These are phyloP conservation scores for Neogale vison DNA, from an alignment of 2,113 vertebrate species.

Conservation along the genomic window DNA sequence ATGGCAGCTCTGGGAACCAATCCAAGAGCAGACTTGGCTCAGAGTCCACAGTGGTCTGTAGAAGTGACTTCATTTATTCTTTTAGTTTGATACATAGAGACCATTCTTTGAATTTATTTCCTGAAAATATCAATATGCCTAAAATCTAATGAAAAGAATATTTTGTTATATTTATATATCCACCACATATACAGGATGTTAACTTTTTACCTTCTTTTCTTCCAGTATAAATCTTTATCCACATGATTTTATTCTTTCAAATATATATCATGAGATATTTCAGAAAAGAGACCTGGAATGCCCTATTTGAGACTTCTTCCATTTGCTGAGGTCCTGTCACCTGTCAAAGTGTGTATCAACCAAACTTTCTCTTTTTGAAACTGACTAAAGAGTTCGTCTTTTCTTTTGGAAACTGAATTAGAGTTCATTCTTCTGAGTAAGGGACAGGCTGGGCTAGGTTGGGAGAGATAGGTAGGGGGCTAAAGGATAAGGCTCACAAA, in stretches of 20 bases:
- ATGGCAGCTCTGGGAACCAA: slow-evolving; percentile 51
- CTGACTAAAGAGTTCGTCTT: not conserved
- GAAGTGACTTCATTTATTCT: slow-evolving; percentile 1
- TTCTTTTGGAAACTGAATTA: not conserved
- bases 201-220: not conserved
- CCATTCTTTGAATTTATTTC: slow-evolving; percentile 9
- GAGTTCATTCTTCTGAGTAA: not conserved
- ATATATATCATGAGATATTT: not conserved
- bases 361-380: not conserved
- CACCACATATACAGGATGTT: not conserved
- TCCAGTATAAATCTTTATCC: not conserved
- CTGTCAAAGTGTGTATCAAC: not conserved
- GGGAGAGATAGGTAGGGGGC: not conserved
- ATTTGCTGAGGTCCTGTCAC: not conserved
- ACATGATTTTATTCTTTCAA: not conserved
- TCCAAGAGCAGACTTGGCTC: slow-evolving; percentile 53
- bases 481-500: not conserved
- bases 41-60: not conserved
- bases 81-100: not conserved
- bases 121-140: not conserved
- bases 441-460: not conserved
- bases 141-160: slow-evolving; percentile 8
- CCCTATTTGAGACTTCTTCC: not conserved
- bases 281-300: not conserved
- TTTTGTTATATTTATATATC: not conserved